Conservation (phyloP, 2,888 invertebrate genomes). For the Dermolepida albohirtum region DNA sequence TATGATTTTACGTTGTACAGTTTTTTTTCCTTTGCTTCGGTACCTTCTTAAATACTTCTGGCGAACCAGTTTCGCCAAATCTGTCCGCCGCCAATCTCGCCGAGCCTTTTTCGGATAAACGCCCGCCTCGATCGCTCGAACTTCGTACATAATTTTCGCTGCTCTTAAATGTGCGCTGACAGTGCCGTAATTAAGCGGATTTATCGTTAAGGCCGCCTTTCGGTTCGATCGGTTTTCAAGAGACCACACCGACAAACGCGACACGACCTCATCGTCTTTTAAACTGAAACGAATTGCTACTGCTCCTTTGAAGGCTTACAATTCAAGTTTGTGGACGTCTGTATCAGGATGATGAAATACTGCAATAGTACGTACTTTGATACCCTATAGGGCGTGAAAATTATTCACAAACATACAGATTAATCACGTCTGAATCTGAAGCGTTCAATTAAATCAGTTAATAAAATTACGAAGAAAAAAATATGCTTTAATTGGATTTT, state of each 20-base stretch:
- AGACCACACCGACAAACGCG: conserved; percentile 24
- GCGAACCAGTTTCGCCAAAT: conserved; percentile 44
- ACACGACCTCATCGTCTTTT: conserved; percentile 4
- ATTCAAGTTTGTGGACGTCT: too few relatives aligned
- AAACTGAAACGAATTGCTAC: conserved; percentile 12
- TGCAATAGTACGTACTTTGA: too few relatives aligned
- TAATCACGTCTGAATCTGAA: too few relatives aligned
- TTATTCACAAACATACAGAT: too few relatives aligned
- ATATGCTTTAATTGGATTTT: too few relatives aligned
- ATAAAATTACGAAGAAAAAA: too few relatives aligned
- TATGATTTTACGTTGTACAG: too few relatives aligned
- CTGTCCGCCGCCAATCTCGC: conserved; percentile 41
- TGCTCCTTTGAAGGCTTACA: conserved; percentile 7
- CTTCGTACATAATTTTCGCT: conserved; percentile 41
- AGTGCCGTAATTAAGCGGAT: conserved; percentile 41
- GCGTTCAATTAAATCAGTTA: too few relatives aligned
- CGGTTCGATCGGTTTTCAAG: conserved; percentile 23
- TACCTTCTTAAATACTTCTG: too few relatives aligned
- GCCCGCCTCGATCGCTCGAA: conserved; percentile 30
- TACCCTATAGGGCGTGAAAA: too few relatives aligned
- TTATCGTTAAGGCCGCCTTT: conserved; percentile 39
- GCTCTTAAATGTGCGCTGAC: conserved; percentile 32
- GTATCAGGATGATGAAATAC: too few relatives aligned
- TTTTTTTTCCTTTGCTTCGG: too few relatives aligned
- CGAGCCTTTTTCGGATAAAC: conserved; percentile 40